Base-by-base conservation (phyloP, 2,888 invertebrate genomes). In the Ophion ventricosus region DNA sequence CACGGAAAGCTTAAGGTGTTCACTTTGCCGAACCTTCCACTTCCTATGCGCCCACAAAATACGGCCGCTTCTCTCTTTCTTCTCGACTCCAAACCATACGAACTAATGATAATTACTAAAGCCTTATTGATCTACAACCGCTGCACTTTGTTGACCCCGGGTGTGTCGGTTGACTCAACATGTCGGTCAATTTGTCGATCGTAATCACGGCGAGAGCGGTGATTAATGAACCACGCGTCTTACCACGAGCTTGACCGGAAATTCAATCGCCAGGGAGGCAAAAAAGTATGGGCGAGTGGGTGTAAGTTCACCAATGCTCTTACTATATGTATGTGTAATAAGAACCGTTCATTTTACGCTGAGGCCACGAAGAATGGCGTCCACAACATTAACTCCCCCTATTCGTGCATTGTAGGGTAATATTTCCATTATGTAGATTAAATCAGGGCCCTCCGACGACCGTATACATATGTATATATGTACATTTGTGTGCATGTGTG, bases 401-500 rank as follows among this genome's bases (percentile, higher is more conserved):
- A 70, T 73, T 70, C 78, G 49, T 59, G n/a, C 69, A 85, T 85
- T 82, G 82, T 82, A 29, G 74, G 80, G 79, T 86, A 87, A 85
- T 80, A 83, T 86, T 73, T 86, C 78, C 74, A 87, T 85, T 87
- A 85, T 84, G 82, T 20, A 87, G 86, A 87, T 87, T 86, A 85
- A 80, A 84, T 82, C 79, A 76, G 56, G 26, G 70, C 64, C 61
- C 26, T 29, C 17, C 0, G 59, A 23, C 7, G 35, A 56, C 54
- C 54, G 43, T 69, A 64, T 29, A 20, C 43, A 2, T 66, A 23
- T 43, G 5, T 4, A 10, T 57, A n/a, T 66, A 23, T 43, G 5
- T 4, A 10, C 35, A n/a, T 61, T 25, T 49, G 5, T n/a, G 17
- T 10, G 43, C 78, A 64, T 70, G 66, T 67, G 61, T n/a, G 29